A percentile compares a stretch with the other conserved stretches of the same genome.
phyloP scores from a whole-genome alignment of 2,888 invertebrate species.

The Pyrrhia umbra region DNA sequence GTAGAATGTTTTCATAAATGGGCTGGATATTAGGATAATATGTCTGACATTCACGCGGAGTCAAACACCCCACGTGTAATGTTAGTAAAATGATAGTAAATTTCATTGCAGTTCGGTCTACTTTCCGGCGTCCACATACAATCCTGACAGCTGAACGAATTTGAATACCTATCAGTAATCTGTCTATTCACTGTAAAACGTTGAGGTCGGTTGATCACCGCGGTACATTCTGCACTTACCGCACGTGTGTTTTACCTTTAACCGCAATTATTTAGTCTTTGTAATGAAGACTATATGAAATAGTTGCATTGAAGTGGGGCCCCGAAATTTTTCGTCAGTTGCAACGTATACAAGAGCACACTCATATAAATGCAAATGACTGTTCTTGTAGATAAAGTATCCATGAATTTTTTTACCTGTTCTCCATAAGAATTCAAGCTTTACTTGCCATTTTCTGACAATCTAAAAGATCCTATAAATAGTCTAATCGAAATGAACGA shows the following conservation, averaged over 20 bases:
- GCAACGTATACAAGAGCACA: too few relatives aligned
- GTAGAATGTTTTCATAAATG: constrained; percentile 43
- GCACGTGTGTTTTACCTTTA: neutral
- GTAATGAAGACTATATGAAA: neutral
- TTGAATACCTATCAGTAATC: constrained; percentile 26
- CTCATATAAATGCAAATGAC: too few relatives aligned
- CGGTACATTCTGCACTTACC: neutral
- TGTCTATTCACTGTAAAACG: constrained; percentile 6
- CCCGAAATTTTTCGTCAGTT: too few relatives aligned
- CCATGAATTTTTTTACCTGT: neutral
- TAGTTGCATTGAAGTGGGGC: neutral
- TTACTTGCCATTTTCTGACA: too few relatives aligned
- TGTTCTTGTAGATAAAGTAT: too few relatives aligned
- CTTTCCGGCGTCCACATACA: constrained; percentile 18
- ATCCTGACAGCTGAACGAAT: constrained; percentile 24
- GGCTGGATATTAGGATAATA: constrained; percentile 43
- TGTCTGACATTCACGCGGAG: constrained; percentile 36
- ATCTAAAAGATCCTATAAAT: too few relatives aligned
- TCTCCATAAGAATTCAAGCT: neutral
- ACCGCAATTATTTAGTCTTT: neutral
- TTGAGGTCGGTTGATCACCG: constrained; percentile 11
- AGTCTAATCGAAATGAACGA: neutral
- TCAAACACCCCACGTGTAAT: constrained; percentile 34
- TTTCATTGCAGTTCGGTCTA: constrained; percentile 22
- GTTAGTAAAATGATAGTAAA: constrained; percentile 37